phyloP scores from a whole-genome alignment of 2,113 vertebrate species.

The Cavia porcellus region DNA sequence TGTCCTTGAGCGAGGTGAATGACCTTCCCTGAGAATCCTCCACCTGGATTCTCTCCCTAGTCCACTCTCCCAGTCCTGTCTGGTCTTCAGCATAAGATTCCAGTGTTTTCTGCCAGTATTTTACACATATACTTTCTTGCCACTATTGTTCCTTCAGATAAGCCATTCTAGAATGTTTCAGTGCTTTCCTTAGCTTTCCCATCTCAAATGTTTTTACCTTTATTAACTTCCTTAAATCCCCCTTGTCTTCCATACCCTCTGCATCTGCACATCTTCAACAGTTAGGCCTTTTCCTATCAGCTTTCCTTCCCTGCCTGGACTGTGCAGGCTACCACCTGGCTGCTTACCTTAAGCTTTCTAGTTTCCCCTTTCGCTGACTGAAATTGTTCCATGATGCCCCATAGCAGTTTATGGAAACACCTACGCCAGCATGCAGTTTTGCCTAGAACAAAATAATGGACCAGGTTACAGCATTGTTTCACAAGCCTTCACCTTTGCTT shows the following conservation, averaged over 20 bases:
- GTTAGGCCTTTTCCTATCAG: neutral
- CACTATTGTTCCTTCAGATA: neutral
- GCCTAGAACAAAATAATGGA: neutral
- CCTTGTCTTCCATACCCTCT: neutral
- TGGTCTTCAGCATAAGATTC: neutral
- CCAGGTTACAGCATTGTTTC: neutral
- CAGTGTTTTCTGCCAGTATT: neutral
- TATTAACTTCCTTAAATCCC: neutral
- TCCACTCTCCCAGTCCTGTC: neutral
- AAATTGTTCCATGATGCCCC: neutral
- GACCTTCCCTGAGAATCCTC: neutral
- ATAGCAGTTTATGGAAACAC: neutral
- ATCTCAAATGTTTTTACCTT: neutral
- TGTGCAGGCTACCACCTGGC: neutral
- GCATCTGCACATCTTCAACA: too few relatives aligned
- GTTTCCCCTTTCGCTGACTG: neutral
- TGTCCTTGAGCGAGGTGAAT: neutral
- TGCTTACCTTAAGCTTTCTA: neutral
- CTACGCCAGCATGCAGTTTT: neutral
- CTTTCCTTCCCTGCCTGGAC: neutral
- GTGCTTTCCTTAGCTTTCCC: neutral
- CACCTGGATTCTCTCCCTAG: neutral
- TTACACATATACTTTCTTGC: neutral
- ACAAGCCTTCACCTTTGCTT: neutral
- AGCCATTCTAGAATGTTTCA: neutral